Percentiles rank a stretch among this genome's conserved stretches.
These are phyloP conservation scores for Hydra vulgaris DNA, from an alignment of 30 jellyfish, hydroid and myxozoan species.

Conservation along the genomic window DNA sequence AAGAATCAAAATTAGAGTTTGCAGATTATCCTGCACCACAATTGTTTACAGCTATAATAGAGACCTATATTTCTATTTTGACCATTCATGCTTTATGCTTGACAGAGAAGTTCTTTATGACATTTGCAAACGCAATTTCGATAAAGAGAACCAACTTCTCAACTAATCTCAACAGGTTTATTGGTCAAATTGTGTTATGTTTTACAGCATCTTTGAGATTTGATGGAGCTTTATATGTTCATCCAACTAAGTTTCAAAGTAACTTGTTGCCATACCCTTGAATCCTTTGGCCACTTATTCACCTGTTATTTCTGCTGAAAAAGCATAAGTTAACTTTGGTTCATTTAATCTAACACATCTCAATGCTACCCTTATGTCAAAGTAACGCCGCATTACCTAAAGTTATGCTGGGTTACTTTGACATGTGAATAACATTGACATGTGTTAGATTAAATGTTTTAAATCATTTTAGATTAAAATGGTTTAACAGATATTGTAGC, in stretches of 20 bases:
- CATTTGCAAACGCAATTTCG: slow-evolving; percentile 32
- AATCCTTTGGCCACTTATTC: slow-evolving; percentile 45
- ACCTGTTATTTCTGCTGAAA: slow-evolving; percentile 46
- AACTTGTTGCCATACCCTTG: slow-evolving; percentile 51
- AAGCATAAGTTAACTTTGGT: too few relatives aligned
- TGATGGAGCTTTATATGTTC: slow-evolving; percentile 43
- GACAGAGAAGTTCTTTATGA: slow-evolving; percentile 50
- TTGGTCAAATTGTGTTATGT: slow-evolving; percentile 36
- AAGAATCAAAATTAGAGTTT: slow-evolving; percentile 75
- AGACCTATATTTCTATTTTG: slow-evolving; percentile 80
- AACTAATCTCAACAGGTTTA: slow-evolving; percentile 30
- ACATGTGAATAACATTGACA: too few relatives aligned
- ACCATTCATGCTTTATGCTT: slow-evolving; percentile 74
- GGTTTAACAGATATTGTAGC: too few relatives aligned
- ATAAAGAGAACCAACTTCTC: slow-evolving; percentile 33
- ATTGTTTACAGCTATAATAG: slow-evolving; percentile 88
- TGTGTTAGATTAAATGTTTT: too few relatives aligned
- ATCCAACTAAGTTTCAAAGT: slow-evolving; percentile 46
- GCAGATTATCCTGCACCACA: slow-evolving; percentile 95
- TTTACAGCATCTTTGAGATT: slow-evolving; percentile 50
- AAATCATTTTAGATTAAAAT: too few relatives aligned
- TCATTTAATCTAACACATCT: too few relatives aligned
- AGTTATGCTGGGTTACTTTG: too few relatives aligned
- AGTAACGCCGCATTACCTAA: too few relatives aligned
- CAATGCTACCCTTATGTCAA: too few relatives aligned